A percentile compares a stretch with the other conserved stretches of the same genome.
Evolutionary conservation across 35 echinoderm and acorn worm genomes (phyloP).

Genomic region (Anneissia japonica): DNA sequence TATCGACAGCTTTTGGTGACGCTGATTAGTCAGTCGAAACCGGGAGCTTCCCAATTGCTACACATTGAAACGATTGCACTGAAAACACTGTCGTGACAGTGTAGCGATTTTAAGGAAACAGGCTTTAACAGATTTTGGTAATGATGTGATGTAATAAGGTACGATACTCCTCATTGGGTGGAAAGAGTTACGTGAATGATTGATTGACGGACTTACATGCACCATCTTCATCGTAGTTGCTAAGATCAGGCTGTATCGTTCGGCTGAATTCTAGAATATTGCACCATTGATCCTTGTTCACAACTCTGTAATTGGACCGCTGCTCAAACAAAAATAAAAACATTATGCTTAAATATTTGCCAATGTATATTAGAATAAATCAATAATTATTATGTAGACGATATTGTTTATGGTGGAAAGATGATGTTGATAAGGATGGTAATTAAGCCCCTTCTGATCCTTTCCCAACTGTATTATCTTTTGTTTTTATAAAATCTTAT

Average conservation of each 20-base stretch:
- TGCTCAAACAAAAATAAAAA: no score
- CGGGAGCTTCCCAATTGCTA: neutral
- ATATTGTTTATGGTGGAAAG: no score
- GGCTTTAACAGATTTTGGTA: neutral
- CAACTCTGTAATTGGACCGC: constrained; percentile 76
- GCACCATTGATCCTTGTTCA: constrained; percentile 99
- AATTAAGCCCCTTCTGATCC: no score
- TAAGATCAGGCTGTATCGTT: constrained; percentile 75
- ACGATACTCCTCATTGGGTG: neutral
- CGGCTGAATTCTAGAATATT: constrained; percentile 99
- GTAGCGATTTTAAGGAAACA: neutral
- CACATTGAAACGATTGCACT: neutral
- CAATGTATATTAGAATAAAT: no score
- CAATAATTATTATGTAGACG: no score
- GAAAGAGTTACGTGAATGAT: neutral
- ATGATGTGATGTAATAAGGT: neutral
- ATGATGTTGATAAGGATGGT: no score
- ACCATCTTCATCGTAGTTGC: constrained; percentile 98
- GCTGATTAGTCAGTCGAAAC: no score
- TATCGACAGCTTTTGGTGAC: no score
- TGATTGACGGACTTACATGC: constrained; percentile 61
- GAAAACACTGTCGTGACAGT: neutral
- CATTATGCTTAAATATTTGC: no score
- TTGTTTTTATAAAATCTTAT: no score
- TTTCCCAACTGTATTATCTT: no score